These are phyloP conservation scores for Vidua chalybeata DNA, from an alignment of 2,113 vertebrate species.

Conservation along the genomic window DNA sequence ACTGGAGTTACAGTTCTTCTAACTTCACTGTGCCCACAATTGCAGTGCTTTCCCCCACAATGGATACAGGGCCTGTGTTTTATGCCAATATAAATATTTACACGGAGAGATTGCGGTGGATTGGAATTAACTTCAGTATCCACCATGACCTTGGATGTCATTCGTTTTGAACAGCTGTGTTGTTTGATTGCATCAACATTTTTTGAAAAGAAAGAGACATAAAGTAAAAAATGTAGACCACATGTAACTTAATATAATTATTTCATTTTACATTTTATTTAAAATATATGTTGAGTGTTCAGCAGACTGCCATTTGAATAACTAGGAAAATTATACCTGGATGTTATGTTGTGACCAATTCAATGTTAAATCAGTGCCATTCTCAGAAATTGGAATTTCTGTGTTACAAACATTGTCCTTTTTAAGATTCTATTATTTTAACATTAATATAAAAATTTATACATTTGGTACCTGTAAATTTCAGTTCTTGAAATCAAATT, in stretches of 20 bases:
- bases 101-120: background rate
- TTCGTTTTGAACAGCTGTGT: slow-evolving; percentile 41
- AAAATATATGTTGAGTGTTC: background rate
- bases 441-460: background rate
- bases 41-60: background rate
- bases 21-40: background rate
- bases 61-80: background rate
- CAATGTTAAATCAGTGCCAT: background rate
- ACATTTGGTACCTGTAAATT: background rate
- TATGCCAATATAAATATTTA: slow-evolving; percentile 62
- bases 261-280: background rate
- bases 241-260: background rate
- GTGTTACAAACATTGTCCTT: background rate
- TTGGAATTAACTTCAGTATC: slow-evolving; percentile 16
- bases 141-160: background rate
- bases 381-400: background rate
- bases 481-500: background rate
- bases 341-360: background rate
- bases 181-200: slow-evolving; percentile 11
- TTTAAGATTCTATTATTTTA: background rate
- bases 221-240: background rate
- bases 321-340: background rate
- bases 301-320: background rate
- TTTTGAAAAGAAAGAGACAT: background rate
- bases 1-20: background rate